Conservation (phyloP, 2,797 vertebrate genomes). For the Anguilla anguilla region DNA sequence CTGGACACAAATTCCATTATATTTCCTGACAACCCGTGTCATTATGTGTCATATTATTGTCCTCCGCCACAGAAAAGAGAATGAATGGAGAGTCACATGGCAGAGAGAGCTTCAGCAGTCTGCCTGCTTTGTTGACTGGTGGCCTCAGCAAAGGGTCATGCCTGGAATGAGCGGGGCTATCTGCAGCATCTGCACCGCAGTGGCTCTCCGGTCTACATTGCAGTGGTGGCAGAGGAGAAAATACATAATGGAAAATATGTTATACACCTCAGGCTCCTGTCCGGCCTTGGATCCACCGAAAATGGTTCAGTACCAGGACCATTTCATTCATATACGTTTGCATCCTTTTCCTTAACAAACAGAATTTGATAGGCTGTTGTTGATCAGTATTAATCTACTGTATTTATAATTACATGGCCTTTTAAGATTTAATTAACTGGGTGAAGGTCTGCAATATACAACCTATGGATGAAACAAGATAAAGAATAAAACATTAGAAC, state of each 20-base stretch:
- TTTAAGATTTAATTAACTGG: background rate
- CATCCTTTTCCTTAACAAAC: background rate
- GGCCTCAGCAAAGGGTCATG: conserved; percentile 59
- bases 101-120: background rate
- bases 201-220: conserved; percentile 56
- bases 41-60: conserved; percentile 12
- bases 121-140: conserved; percentile 53
- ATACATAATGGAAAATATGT: conserved; percentile 24
- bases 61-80: conserved; percentile 8
- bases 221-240: conserved; percentile 42
- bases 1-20: conserved; percentile 3
- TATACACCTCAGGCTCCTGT: conserved; percentile 11
- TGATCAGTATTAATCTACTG: background rate
- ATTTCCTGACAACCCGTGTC: background rate
- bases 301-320: background rate
- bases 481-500: background rate
- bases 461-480: background rate
- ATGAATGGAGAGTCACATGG: background rate
- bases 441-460: background rate
- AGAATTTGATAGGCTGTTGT: background rate
- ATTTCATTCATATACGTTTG: background rate
- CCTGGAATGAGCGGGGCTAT: conserved; percentile 65
- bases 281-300: background rate
- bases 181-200: conserved; percentile 53
- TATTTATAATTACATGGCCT: background rate